phyloP scores from a whole-genome alignment of 2,113 vertebrate species.

The Drymodes brunneopygia region DNA sequence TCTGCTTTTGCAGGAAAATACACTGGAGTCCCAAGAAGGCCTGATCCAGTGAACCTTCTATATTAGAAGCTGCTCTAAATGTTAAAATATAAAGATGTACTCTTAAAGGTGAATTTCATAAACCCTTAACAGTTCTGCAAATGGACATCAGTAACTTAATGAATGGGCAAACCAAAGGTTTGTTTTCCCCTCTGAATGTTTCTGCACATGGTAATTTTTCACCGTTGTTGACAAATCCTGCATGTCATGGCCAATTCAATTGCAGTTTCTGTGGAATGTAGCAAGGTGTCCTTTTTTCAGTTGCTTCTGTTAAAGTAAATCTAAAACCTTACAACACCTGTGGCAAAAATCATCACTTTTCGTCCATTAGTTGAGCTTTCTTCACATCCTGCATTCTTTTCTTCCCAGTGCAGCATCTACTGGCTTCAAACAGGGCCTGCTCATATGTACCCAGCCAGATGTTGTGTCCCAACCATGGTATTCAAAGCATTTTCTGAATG shows the following conservation, averaged over 20 bases:
- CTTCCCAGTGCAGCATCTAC: background rate
- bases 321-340: background rate
- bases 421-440: background rate
- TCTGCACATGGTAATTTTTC: background rate
- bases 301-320: background rate
- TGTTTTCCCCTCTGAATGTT: background rate
- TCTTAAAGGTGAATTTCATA: background rate
- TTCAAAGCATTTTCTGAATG: background rate
- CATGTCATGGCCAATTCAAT: background rate
- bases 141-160: background rate
- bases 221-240: background rate
- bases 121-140: background rate
- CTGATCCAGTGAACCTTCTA: background rate
- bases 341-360: background rate
- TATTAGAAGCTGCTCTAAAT: background rate
- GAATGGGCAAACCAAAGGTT: background rate
- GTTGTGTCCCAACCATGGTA: background rate
- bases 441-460: rapidly evolving
- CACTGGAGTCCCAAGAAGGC: background rate
- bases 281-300: background rate
- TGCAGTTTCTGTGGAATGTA: background rate
- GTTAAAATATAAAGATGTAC: background rate
- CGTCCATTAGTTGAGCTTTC: background rate
- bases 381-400: background rate
- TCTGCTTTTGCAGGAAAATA: background rate